A percentile compares a stretch with the other conserved stretches of the same genome.
phyloP scores from a whole-genome alignment of 1,140 invertebrate species.

The Cataglyphis hispanica region DNA sequence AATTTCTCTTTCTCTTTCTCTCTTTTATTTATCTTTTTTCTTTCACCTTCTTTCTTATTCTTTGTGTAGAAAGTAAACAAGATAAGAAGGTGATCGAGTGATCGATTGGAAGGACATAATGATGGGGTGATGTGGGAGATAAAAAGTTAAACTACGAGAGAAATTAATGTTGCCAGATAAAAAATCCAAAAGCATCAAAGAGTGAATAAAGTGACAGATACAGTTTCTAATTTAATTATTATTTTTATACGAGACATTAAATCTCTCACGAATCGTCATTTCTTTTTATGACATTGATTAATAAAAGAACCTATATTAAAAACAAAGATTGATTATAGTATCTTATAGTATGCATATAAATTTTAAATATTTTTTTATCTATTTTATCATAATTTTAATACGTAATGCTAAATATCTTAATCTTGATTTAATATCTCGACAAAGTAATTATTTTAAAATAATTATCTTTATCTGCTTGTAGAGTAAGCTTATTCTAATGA shows the following conservation, averaged over 20 bases:
- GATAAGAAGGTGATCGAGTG: constrained; percentile 1
- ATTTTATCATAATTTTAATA: neutral
- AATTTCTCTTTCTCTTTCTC: neutral
- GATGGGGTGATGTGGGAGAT: neutral
- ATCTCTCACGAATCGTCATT: neutral
- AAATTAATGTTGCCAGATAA: constrained; percentile 11
- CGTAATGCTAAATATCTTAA: neutral
- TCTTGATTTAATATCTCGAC: neutral
- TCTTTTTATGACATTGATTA: neutral
- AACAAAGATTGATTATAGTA: neutral
- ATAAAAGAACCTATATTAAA: neutral
- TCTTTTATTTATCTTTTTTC: neutral
- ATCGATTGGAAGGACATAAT: constrained; percentile 37
- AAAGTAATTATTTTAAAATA: neutral
- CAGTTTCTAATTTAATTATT: constrained; percentile 5
- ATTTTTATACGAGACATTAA: constrained; percentile 10
- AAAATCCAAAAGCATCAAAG: neutral
- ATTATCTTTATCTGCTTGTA: neutral
- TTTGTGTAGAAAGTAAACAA: constrained; percentile 16
- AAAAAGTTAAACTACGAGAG: constrained; percentile 5
- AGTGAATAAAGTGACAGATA: neutral
- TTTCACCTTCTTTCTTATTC: constrained; percentile 4
- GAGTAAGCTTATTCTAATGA: neutral
- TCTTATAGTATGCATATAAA: neutral
- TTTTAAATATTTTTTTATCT: neutral